phyloP scores from a whole-genome alignment of 2,797 vertebrate genomes.

The Gadopsis bispinosus region DNA sequence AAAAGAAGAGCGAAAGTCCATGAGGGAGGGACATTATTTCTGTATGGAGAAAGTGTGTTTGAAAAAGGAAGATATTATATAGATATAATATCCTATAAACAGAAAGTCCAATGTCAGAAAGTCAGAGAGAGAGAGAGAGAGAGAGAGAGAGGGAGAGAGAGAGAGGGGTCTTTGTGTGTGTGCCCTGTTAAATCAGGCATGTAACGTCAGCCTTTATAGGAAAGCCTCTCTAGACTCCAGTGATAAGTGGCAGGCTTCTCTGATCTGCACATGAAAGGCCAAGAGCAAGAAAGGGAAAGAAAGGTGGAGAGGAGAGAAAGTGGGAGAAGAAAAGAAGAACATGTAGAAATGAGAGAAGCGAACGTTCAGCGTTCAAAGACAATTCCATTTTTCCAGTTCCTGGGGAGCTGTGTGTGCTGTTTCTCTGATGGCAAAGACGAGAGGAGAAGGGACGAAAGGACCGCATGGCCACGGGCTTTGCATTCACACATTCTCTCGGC shows the following conservation, averaged over 20 bases:
- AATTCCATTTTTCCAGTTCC: slow-evolving; percentile 31
- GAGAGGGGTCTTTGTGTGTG: slow-evolving; percentile 66
- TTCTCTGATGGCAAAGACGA: slow-evolving; percentile 31
- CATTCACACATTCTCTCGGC: neutral
- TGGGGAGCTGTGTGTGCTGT: slow-evolving; percentile 28
- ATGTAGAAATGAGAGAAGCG: slow-evolving; percentile 19
- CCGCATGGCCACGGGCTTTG: slow-evolving; percentile 17
- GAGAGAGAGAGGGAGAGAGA: slow-evolving; percentile 45
- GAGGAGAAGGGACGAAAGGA: neutral
- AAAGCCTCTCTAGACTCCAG: slow-evolving; percentile 68
- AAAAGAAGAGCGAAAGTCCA: slow-evolving; percentile 34
- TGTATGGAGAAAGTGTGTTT: slow-evolving; percentile 49
- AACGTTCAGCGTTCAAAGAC: slow-evolving; percentile 28
- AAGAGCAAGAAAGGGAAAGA: slow-evolving; percentile 23
- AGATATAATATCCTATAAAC: slow-evolving; percentile 40
- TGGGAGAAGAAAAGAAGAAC: slow-evolving; percentile 31
- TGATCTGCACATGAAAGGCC: slow-evolving; percentile 78
- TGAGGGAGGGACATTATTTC: slow-evolving; percentile 48
- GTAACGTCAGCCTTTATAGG: slow-evolving; percentile 69
- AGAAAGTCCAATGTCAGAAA: slow-evolving; percentile 11
- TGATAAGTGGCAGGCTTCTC: slow-evolving; percentile 73
- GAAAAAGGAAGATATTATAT: slow-evolving; percentile 15
- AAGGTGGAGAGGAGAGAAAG: slow-evolving; percentile 45
- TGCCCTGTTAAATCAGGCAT: slow-evolving; percentile 76
- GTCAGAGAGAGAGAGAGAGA: slow-evolving; percentile 19